A percentile compares a stretch with the other conserved stretches of the same genome.
Conservation (phyloP, 2,888 invertebrate species). For the Pardosa pseudoannulata region DNA sequence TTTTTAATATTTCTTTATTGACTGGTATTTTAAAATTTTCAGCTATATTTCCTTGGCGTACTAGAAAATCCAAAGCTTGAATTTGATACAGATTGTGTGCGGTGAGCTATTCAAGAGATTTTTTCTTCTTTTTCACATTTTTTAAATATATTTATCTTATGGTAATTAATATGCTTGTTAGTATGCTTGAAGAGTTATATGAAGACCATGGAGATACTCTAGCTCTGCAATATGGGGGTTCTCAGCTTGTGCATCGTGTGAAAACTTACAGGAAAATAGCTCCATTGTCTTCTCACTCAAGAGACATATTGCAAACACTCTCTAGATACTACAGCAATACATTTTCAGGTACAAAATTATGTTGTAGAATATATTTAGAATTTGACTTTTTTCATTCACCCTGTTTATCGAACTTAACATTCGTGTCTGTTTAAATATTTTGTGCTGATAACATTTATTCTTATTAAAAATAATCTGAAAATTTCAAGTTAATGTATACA, state of each 20-base stretch:
- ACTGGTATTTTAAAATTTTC: conserved; percentile 77
- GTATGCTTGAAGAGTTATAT: conserved; percentile 95
- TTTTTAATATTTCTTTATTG: neutral
- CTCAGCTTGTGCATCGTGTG: conserved; percentile 95
- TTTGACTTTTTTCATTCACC: too few relatives aligned
- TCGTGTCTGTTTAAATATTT: too few relatives aligned
- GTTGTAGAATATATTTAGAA: neutral
- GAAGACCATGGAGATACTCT: conserved; percentile 99
- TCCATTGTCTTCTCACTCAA: conserved; percentile 97
- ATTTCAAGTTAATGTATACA: too few relatives aligned
- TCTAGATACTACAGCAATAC: conserved; percentile 98
- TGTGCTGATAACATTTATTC: too few relatives aligned
- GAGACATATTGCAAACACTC: conserved; percentile 98
- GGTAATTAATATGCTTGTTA: too few relatives aligned
- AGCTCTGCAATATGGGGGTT: conserved; percentile 98
- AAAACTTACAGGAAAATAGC: conserved; percentile 91
- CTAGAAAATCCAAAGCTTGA: conserved; percentile 88
- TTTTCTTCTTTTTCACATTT: conserved; percentile 21
- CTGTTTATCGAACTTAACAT: too few relatives aligned
- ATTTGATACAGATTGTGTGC: conserved; percentile 95
- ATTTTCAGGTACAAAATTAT: conserved; percentile 81
- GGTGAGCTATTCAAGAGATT: conserved; percentile 75
- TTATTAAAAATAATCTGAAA: too few relatives aligned
- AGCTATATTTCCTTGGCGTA: conserved; percentile 92
- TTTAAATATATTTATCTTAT: too few relatives aligned